Evolutionary conservation across 2,888 invertebrate genomes (phyloP).

Genomic region (Syrphus vitripennis): DNA sequence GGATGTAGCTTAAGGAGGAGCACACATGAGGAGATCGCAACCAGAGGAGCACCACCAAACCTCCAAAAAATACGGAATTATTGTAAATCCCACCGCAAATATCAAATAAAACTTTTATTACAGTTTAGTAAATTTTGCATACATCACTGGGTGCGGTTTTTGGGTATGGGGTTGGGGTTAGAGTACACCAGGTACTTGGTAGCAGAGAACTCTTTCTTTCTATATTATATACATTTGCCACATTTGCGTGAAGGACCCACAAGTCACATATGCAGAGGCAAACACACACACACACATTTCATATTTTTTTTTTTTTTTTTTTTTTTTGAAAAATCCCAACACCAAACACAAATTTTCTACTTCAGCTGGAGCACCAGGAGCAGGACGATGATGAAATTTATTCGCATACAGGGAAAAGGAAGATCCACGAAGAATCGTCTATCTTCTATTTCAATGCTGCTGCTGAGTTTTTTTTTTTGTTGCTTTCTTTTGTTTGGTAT

Average conservation of each 20-base stretch:
- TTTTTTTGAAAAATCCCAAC: slow-evolving; percentile 55
- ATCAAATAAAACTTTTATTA: slow-evolving; percentile 72
- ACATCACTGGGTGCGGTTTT: slow-evolving; percentile 57
- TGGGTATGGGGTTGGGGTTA: neutral
- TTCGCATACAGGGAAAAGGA: slow-evolving; percentile 72
- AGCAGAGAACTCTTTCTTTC: neutral
- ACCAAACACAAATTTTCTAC: slow-evolving; percentile 69
- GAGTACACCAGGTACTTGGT: slow-evolving; percentile 10
- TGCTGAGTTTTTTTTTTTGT: slow-evolving; percentile 1
- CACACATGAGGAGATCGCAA: neutral
- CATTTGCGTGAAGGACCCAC: slow-evolving; percentile 3
- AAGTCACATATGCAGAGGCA: neutral
- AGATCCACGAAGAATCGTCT: slow-evolving; percentile 65
- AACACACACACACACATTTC: slow-evolving; percentile 33
- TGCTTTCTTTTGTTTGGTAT: slow-evolving; percentile 17
- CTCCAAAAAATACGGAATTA: slow-evolving; percentile 65
- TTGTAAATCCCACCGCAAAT: slow-evolving; percentile 72
- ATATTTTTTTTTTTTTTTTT: slow-evolving; percentile 38
- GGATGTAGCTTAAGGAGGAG: neutral
- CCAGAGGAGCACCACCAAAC: neutral
- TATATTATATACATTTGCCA: slow-evolving; percentile 20
- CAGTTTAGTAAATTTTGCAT: slow-evolving; percentile 72
- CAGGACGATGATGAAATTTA: slow-evolving; percentile 67
- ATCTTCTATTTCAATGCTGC: slow-evolving; percentile 33
- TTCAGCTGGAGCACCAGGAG: slow-evolving; percentile 50